A percentile compares a stretch with the other conserved stretches of the same genome.
Conservation (phyloP, 1,140 invertebrate genomes). For the Panagrolaimus sp. region DNA sequence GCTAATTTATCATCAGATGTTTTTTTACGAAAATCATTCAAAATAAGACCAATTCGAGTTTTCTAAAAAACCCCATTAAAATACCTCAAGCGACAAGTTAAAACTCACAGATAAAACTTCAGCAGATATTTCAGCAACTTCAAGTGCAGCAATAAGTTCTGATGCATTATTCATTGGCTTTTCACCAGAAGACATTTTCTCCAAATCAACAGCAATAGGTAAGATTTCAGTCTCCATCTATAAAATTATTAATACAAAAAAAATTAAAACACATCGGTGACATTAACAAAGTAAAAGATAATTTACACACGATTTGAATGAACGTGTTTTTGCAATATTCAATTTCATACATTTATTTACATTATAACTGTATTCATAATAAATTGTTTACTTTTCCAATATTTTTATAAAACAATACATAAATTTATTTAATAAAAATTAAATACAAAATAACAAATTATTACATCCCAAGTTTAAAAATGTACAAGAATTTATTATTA, state of each 20-base stretch:
- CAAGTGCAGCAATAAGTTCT: constrained; percentile 43
- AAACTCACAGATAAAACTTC: constrained; percentile 46
- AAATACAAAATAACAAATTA: too few species aligned
- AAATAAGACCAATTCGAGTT: constrained; percentile 95
- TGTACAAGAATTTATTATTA: too few species aligned
- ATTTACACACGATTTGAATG: background rate
- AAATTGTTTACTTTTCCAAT: too few species aligned
- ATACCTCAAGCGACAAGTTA: background rate
- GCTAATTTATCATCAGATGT: constrained; percentile 91
- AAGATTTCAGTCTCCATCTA: background rate
- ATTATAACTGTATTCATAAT: too few species aligned
- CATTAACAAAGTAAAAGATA: background rate
- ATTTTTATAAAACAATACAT: too few species aligned
- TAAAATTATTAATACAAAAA: background rate
- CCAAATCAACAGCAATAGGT: background rate
- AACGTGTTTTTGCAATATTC: constrained; percentile 8
- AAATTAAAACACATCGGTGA: background rate
- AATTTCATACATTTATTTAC: too few species aligned
- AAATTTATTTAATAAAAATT: too few species aligned
- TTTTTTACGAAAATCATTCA: constrained; percentile 90
- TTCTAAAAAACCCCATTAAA: constrained; percentile 63
- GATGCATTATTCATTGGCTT: constrained; percentile 29
- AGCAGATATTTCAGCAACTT: constrained; percentile 38
- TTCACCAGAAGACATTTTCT: background rate
- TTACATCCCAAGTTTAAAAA: too few species aligned